Percentiles rank a stretch among this genome's conserved stretches.
Evolutionary conservation across 1,140 invertebrate species (phyloP).

Genomic region (Drosophila nigrodunni): DNA sequence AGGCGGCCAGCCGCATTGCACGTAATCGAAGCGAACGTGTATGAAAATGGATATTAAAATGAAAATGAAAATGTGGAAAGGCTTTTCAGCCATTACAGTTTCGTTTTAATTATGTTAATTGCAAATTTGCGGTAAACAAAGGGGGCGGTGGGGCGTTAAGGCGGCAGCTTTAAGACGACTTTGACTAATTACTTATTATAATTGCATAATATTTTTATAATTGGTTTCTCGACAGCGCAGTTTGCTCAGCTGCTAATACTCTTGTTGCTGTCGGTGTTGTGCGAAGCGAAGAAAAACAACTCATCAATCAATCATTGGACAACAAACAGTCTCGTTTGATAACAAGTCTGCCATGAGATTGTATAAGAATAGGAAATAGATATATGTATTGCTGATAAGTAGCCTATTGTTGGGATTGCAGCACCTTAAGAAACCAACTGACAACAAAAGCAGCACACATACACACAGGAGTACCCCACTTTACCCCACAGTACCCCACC

Average conservation of each 20-base stretch:
- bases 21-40: slow-evolving; percentile 61
- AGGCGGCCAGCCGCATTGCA: slow-evolving; percentile 38
- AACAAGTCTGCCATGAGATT: slow-evolving; percentile 6
- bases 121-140: not conserved
- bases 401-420: slow-evolving; percentile 23
- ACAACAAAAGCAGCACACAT: slow-evolving; percentile 1
- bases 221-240: slow-evolving; percentile 1
- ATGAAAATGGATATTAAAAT: not conserved
- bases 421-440: slow-evolving; percentile 19
- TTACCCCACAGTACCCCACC: too few relatives aligned
- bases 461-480: not conserved
- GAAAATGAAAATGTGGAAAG: slow-evolving; percentile 26
- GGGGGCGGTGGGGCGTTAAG: not conserved
- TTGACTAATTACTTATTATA: slow-evolving; percentile 70
- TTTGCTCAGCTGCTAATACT: slow-evolving; percentile 12
- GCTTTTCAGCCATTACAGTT: slow-evolving; percentile 51
- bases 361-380: slow-evolving; percentile 4
- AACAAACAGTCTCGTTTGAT: slow-evolving; percentile 31
- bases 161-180: slow-evolving; percentile 47
- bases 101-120: slow-evolving; percentile 68
- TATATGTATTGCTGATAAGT: slow-evolving; percentile 19
- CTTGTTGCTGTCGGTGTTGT: too few relatives aligned
- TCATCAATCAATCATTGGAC: slow-evolving; percentile 47
- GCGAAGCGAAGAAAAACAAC: not conserved
- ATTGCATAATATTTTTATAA: slow-evolving; percentile 56